A percentile compares a stretch with the other conserved stretches of the same genome.
Evolutionary conservation across 37 sponge, comb jelly and placozoan species (phyloP).

Genomic region (Halichondria panicea): DNA sequence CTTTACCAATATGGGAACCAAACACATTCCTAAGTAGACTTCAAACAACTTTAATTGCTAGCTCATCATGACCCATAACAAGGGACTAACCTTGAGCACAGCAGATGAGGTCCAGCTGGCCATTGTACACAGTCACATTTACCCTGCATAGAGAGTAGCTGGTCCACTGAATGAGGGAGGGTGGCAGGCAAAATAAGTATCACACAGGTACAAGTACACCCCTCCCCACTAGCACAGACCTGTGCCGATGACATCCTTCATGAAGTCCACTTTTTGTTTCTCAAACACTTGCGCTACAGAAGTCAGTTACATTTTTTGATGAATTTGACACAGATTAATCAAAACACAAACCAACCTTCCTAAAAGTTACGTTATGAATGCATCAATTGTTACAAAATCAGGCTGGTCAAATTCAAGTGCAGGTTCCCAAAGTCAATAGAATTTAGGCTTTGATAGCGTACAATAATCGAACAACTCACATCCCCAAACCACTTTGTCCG

Average conservation of each 20-base stretch:
- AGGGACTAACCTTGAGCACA: conserved; percentile 47
- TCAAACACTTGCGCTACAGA: conserved; percentile 52
- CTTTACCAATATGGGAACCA: background rate
- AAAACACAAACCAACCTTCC: too few relatives aligned
- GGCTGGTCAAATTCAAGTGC: too few relatives aligned
- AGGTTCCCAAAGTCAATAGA: too few relatives aligned
- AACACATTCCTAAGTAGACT: too few relatives aligned
- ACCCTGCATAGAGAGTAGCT: conserved; percentile 45
- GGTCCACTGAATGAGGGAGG: conserved; percentile 42
- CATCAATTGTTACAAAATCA: too few relatives aligned
- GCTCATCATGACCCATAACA: too few relatives aligned
- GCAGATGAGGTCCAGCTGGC: conserved; percentile 74
- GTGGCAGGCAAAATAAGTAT: background rate
- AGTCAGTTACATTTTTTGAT: too few relatives aligned
- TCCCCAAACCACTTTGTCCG: conserved; percentile 70
- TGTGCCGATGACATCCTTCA: conserved; percentile 65
- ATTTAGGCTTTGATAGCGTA: background rate
- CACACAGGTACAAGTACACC: background rate
- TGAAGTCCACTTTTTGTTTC: conserved; percentile 63
- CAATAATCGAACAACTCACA: conserved; percentile 27
- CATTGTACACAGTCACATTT: conserved; percentile 64
- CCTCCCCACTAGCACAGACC: conserved; percentile 22
- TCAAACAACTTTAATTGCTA: too few relatives aligned
- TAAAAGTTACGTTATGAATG: too few relatives aligned
- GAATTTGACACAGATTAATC: too few relatives aligned